Base-by-base conservation (phyloP, 1,140 invertebrate genomes). In the Drepana arcuata region DNA sequence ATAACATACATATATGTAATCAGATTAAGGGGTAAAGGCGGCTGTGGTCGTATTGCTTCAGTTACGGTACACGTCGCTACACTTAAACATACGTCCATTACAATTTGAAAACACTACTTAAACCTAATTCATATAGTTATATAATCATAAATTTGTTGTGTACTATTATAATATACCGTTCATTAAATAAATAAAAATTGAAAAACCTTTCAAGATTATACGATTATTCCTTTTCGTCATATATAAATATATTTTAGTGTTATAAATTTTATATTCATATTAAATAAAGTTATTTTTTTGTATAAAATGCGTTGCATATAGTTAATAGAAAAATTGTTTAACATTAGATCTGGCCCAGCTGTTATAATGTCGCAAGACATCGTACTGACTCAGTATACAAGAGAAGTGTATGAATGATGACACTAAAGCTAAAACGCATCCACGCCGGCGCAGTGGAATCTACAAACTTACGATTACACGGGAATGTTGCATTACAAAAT, bases 41-140 rank as follows among this genome's bases (percentile, higher is more conserved):
- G 60, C 54, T 61, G 65, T 70, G 65, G 59, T 70, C 57, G 59
- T 48, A 43, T 38, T 49, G 37, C 32, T 44, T 45, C 34, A 29
- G 29, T 52, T 42, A 45, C 50, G 23, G 45, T 55, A 62, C 47
- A 55, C 9, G 4, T 21, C 18, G 18, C 18, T 21, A 5, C 48
- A 45, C 52, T 60, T 53, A 77, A 75, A 67, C 47, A 49, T 63
- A 71, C 73, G 60, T 78, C 65, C 61, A 79, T 77, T 82, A 83
- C 75, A 84, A 83, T 84, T 84, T 81, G 79, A 84, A 84, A 83
- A 83, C 80, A 72, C 83, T 84, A 84, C 83, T 83, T 84, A 84
- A 25, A 53, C 49, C 75, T 83, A 83, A 64, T 42, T 68, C 18
- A 6, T n/a, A n/a, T n/a, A n/a, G n/a, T n/a, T 64, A 65, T 70